Conservation (phyloP, 2,888 invertebrate species). For the Boloria selene region DNA sequence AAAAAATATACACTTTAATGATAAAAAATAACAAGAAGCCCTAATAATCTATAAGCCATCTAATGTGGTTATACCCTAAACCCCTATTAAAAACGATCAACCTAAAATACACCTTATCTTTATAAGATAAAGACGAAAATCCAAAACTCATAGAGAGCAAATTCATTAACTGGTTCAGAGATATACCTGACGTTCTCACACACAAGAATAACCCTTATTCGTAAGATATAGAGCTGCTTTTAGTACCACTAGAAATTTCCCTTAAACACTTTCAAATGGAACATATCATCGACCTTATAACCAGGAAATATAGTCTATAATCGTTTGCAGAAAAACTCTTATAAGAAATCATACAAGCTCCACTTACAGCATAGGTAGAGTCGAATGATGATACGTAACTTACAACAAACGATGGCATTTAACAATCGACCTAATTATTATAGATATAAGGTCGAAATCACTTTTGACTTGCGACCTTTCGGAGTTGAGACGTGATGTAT, state of each 20-base stretch:
- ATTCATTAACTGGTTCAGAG: constrained; percentile 26
- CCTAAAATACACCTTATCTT: constrained; percentile 6
- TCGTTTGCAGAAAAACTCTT: background rate
- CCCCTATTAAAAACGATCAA: constrained; percentile 26
- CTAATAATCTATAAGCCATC: constrained; percentile 4
- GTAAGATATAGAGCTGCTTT: constrained; percentile 14
- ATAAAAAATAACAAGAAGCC: background rate
- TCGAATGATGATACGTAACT: background rate
- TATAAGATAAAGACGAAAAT: background rate
- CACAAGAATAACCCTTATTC: constrained; percentile 19
- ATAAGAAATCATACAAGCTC: constrained; percentile 5
- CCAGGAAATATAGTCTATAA: background rate
- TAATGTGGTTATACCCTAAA: constrained; percentile 28
- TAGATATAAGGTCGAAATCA: background rate
- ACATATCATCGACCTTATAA: background rate
- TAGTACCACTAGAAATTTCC: constrained; percentile 8
- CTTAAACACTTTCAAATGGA: constrained; percentile 1
- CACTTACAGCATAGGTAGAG: background rate
- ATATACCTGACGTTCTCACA: constrained; percentile 1
- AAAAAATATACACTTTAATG: background rate
- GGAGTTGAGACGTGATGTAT: constrained; percentile 50
- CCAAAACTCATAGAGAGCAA: background rate
- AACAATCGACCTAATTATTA: background rate
- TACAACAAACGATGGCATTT: background rate
- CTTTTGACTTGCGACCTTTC: constrained; percentile 43